A percentile compares a stretch with the other conserved stretches of the same genome.
These are phyloP conservation scores for Manis crassicaudata DNA, from an alignment of 2,797 vertebrate species.

Conservation along the genomic window DNA sequence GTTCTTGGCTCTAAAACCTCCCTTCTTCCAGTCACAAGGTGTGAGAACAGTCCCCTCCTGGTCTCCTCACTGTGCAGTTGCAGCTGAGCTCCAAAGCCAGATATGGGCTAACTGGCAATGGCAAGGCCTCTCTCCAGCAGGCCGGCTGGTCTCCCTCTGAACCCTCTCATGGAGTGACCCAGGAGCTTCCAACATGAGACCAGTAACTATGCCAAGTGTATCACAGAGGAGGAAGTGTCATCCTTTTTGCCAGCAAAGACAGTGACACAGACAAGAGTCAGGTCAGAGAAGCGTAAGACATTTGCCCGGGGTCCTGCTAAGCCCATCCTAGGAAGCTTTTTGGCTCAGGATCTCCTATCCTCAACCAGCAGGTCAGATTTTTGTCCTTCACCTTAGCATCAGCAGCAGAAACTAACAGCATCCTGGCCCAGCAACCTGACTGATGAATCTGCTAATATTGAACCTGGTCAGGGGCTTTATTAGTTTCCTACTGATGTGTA, in stretches of 20 bases:
- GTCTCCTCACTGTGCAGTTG: not conserved
- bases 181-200: not conserved
- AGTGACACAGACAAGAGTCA: not conserved
- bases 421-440: not conserved
- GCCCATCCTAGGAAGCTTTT: not conserved
- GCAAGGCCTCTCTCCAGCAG: not conserved
- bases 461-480: not conserved
- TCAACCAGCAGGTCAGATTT: not conserved
- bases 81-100: not conserved
- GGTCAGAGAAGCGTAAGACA: not conserved
- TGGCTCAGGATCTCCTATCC: not conserved
- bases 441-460: not conserved
- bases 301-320: not conserved
- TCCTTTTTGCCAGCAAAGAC: not conserved
- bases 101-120: not conserved
- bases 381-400: not conserved
- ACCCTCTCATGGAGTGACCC: not conserved
- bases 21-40: not conserved
- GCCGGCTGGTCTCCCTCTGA: not conserved
- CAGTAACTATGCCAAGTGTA: accelerated
- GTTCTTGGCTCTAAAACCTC: not conserved
- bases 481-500: not conserved
- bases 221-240: not conserved
- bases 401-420: not conserved
- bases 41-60: accelerated